Evolutionary conservation across 2,888 invertebrate genomes (phyloP).

Genomic region (Lasioglossum morio): DNA sequence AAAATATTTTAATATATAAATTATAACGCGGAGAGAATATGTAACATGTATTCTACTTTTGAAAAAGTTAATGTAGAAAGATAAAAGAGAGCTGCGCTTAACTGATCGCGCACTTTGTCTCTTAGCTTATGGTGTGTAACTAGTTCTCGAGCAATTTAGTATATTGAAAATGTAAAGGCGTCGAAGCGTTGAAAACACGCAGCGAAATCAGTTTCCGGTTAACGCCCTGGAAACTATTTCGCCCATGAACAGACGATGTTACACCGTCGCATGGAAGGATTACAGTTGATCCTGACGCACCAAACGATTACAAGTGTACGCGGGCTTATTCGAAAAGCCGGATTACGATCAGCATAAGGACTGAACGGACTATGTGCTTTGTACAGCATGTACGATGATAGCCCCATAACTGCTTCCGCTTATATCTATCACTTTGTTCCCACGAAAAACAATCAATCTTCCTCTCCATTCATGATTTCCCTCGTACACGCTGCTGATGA

Average conservation of each 20-base stretch:
- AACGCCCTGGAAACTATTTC: conserved; percentile 1
- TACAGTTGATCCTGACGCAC: conserved; percentile 51
- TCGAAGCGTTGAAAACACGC: not conserved
- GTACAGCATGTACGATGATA: conserved; percentile 7
- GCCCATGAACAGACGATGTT: conserved; percentile 11
- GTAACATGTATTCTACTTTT: not conserved
- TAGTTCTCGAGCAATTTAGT: not conserved
- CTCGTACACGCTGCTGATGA: not conserved
- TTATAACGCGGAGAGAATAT: no score
- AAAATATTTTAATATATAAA: no score
- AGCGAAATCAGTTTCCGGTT: conserved; percentile 44
- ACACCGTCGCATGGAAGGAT: conserved; percentile 44
- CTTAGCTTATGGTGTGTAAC: not conserved
- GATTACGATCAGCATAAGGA: conserved; percentile 62
- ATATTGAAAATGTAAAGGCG: not conserved
- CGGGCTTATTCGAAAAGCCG: conserved; percentile 65
- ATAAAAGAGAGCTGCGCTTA: not conserved
- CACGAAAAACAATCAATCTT: conserved; percentile 55
- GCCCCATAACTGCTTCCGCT: conserved; percentile 32
- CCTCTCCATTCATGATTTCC: conserved; percentile 21
- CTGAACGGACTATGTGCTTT: conserved; percentile 20
- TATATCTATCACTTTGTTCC: conserved; percentile 17
- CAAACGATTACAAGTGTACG: conserved; percentile 62
- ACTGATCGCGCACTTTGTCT: not conserved
- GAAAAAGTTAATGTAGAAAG: not conserved